Percentiles rank a stretch among this genome's conserved stretches.
Evolutionary conservation across 2,797 vertebrate genomes (phyloP).

Genomic region (Rhinichthys osculus): DNA sequence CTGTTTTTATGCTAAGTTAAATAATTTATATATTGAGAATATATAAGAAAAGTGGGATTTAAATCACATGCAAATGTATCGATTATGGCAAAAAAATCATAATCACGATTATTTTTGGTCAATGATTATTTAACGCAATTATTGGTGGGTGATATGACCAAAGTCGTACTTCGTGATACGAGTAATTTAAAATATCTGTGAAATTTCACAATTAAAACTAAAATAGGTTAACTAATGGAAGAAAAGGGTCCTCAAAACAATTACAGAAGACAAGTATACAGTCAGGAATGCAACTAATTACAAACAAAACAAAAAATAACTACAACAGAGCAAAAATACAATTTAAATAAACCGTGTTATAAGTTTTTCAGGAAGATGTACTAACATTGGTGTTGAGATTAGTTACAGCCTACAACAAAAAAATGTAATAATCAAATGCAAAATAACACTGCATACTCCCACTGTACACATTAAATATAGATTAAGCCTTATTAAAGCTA

Average conservation of each 20-base stretch:
- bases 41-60: conserved; percentile 72
- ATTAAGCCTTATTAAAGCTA: too few relatives aligned
- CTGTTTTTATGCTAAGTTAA: conserved; percentile 61
- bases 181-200: neutral
- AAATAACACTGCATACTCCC: neutral
- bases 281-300: too few relatives aligned
- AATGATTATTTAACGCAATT: neutral
- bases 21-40: conserved; percentile 61
- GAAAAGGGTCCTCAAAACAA: neutral
- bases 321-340: neutral
- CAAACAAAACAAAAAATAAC: too few relatives aligned
- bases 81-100: neutral
- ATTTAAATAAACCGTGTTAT: neutral
- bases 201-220: neutral
- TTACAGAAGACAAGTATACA: neutral
- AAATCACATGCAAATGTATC: conserved; percentile 72
- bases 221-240: neutral
- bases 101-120: neutral
- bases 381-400: neutral
- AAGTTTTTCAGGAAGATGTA: neutral
- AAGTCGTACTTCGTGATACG: neutral
- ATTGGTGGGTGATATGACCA: neutral
- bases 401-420: neutral
- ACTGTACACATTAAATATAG: neutral
- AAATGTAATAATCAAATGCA: neutral